phyloP scores from a whole-genome alignment of 92 coral and sea anemone species.

The Phymanthus crucifer region DNA sequence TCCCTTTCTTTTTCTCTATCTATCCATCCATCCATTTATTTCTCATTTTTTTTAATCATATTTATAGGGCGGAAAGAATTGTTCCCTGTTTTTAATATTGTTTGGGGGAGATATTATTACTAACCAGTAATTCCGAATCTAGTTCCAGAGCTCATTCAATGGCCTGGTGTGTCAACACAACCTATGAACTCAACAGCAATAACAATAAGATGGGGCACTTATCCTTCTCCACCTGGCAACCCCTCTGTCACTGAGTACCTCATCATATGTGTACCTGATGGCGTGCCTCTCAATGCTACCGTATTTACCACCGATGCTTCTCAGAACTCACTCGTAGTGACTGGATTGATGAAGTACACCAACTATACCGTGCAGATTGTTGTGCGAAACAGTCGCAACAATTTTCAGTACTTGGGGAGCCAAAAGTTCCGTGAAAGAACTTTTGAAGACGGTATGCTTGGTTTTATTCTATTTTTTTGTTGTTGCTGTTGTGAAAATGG shows the following conservation, averaged over 20 bases:
- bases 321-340: not conserved
- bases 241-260: not conserved
- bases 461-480: not conserved
- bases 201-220: not conserved
- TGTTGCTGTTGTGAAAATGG: not conserved
- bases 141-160: not conserved
- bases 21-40: not conserved
- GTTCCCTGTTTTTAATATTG: no score
- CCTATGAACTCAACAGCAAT: not conserved
- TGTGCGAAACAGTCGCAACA: not conserved
- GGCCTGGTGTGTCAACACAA: not conserved
- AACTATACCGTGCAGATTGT: constrained; percentile 6
- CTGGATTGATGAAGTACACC: constrained; percentile 1
- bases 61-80: no score
- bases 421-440: not conserved
- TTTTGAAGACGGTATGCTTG: not conserved
- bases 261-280: constrained; percentile 3
- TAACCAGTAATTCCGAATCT: not conserved
- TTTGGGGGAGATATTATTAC: not conserved
- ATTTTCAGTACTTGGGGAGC: not conserved
- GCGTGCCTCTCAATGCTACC: not conserved
- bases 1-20: not conserved
- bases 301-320: not conserved
- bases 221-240: not conserved
- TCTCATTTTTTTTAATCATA: no score